Evolutionary conservation across 2,797 vertebrate genomes (phyloP).

Genomic region (Morelia viridis): DNA sequence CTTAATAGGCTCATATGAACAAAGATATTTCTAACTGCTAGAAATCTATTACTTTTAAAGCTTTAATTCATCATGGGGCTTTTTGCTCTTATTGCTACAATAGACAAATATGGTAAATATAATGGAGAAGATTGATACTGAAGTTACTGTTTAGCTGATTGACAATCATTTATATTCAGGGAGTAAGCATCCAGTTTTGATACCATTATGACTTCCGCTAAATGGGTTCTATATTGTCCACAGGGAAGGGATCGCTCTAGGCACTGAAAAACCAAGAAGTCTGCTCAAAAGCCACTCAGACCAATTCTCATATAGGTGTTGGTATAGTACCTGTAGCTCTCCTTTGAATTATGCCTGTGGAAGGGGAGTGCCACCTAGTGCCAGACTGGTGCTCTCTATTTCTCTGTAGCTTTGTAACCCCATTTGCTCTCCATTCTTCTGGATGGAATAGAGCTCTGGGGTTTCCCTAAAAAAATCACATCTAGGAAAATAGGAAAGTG

Average conservation of each 20-base stretch:
- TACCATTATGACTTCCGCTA: neutral
- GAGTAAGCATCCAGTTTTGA: neutral
- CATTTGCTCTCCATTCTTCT: neutral
- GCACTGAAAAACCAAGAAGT: neutral
- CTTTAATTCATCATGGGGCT: neutral
- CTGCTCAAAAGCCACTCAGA: neutral
- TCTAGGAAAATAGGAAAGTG: neutral
- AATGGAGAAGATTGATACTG: neutral
- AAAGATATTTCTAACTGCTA: neutral
- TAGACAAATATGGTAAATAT: neutral
- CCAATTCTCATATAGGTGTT: neutral
- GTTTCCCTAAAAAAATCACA: neutral
- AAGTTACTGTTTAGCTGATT: neutral
- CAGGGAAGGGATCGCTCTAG: neutral
- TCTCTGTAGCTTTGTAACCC: neutral
- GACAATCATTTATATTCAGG: neutral
- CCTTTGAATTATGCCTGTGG: fast-evolving
- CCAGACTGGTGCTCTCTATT: neutral
- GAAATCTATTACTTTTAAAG: neutral
- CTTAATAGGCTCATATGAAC: neutral
- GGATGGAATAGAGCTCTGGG: no score
- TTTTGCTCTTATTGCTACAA: neutral
- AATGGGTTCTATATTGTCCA: neutral
- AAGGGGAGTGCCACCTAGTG: constrained; percentile 46
- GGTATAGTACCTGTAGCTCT: neutral